Evolutionary conservation across 1,140 invertebrate genomes (phyloP).

Genomic region (Drosophila leontia): DNA sequence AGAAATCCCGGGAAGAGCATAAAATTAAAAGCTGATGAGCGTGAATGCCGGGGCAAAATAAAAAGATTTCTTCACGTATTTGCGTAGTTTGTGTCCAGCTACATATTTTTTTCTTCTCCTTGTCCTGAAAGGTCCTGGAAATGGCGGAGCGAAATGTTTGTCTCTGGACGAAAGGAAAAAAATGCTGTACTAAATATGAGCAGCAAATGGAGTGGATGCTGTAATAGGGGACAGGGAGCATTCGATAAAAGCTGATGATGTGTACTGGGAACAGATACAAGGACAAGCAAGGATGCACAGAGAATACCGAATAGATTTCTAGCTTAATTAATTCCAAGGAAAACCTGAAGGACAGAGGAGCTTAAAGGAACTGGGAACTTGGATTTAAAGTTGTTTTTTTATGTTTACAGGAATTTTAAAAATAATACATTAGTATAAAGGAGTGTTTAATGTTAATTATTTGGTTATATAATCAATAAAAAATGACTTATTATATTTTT

Average conservation of each 20-base stretch:
- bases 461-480: too few relatives aligned
- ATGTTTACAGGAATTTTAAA: too few relatives aligned
- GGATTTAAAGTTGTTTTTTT: background rate
- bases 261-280: background rate
- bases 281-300: background rate
- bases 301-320: conserved; percentile 3
- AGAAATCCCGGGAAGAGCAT: conserved; percentile 54
- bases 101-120: conserved; percentile 15
- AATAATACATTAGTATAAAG: too few relatives aligned
- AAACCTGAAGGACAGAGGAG: background rate
- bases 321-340: conserved; percentile 8
- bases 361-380: too few relatives aligned
- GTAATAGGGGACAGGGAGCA: conserved; percentile 4
- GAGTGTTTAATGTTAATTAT: too few relatives aligned
- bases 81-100: conserved; percentile 62
- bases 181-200: conserved; percentile 53
- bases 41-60: conserved; percentile 70
- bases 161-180: conserved; percentile 29
- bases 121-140: conserved; percentile 3
- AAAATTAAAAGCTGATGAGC: conserved; percentile 85
- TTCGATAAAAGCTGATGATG: conserved; percentile 39
- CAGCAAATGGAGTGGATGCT: conserved; percentile 15
- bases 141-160: conserved; percentile 31
- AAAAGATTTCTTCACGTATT: conserved; percentile 81
- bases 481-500: background rate